Evolutionary conservation across 1,140 invertebrate species (phyloP), one percentile per base, ranked within the genome.

Genomic region (Drosophila prosaltans): DNA sequence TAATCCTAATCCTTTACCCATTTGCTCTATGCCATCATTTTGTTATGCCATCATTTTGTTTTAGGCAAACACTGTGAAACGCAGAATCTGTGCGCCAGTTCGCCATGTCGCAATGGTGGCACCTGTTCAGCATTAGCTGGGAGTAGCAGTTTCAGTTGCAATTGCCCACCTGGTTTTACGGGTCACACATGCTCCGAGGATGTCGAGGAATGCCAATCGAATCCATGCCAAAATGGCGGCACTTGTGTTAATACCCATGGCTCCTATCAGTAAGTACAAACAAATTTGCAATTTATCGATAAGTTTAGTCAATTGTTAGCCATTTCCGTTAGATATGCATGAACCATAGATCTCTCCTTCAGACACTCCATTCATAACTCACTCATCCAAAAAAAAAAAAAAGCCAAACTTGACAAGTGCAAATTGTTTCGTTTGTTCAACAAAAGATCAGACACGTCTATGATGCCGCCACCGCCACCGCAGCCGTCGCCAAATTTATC

Each of bases 181-280:
- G 98, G 98, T 74, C 92, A 94, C 32, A 95, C 95, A 60, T 99
- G 98, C 93, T 95, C 95, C 58, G 95, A 97, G 66, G 98, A 99
- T 93, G 96, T 98, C 48, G 94, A 98, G 92, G 98, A 99, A 92
- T 99, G 98, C 92, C 90, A 93, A 3, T 94, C 94, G 45, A 94
- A 95, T 57, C 96, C 96, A 3, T 98, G 97, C 93, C 94, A 94
- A 79, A 95, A 97, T 77, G 97, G 97, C 48, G 95, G 96, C 60
- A 93, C 93, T 64, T 98, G 97, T 92, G 94, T 95, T 85, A 98
- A 98, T 92, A 97, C 96, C 62, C 96, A 97, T 90, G 97, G 97
- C 78, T 97, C 96, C 51, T 98, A 98, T 93, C 96, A 96, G 95
- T 97, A 94, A 96, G 95, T 95, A 72, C 36, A 39, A 30, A 26